phyloP scores from a whole-genome alignment of 2,888 invertebrate species.

The Apamea sordens region DNA sequence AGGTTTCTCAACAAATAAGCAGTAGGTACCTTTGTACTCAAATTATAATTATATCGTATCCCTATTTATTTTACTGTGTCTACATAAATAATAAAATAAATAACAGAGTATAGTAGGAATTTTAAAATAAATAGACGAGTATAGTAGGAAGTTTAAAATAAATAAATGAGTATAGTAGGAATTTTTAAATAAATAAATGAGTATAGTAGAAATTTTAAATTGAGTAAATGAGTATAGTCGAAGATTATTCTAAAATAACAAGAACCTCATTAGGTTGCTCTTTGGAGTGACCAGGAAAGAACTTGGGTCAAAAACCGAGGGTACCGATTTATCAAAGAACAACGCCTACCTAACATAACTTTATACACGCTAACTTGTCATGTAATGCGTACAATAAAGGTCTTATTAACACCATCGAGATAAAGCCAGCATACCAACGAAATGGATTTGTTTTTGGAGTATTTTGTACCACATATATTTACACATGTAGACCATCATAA shows the following conservation, averaged over 20 bases:
- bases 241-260: too few relatives aligned
- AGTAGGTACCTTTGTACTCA: too few relatives aligned
- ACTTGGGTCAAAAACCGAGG: not conserved
- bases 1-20: not conserved
- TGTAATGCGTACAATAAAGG: not conserved
- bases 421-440: not conserved
- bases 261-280: not conserved
- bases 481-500: conserved; percentile 8
- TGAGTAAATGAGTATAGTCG: too few relatives aligned
- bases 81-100: too few relatives aligned
- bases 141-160: too few relatives aligned
- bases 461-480: not conserved
- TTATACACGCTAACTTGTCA: not conserved
- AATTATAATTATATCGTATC: too few relatives aligned
- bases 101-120: too few relatives aligned
- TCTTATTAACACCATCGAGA: not conserved
- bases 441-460: not conserved
- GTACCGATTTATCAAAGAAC: not conserved
- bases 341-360: not conserved
- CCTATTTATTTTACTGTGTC: too few relatives aligned
- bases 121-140: too few relatives aligned
- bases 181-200: too few relatives aligned
- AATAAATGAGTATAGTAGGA: too few relatives aligned
- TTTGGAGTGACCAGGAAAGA: not conserved
- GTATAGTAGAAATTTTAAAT: too few relatives aligned